Evolutionary conservation across 2,888 invertebrate genomes (phyloP).

Genomic region (Tolmerus cingulatus): DNA sequence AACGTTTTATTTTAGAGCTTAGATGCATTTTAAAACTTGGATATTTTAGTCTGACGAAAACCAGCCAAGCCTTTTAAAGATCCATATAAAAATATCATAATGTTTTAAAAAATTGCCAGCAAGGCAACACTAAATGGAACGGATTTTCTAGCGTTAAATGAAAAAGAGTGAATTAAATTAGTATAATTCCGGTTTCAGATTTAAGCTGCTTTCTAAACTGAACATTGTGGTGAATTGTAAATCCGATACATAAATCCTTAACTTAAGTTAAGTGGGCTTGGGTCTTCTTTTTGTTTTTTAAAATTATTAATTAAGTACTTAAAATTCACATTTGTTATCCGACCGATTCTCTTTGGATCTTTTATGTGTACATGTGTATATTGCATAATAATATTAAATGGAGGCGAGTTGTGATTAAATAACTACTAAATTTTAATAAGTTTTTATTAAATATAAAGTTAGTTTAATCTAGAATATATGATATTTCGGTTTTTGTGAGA

Average conservation of each 20-base stretch:
- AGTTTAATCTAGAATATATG: too few species aligned
- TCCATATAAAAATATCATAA: neutral
- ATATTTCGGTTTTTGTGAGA: too few species aligned
- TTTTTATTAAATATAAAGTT: too few species aligned
- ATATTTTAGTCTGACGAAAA: neutral
- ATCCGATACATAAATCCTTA: neutral
- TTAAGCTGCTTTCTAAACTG: neutral
- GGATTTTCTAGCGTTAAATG: neutral
- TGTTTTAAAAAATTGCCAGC: neutral
- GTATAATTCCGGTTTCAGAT: neutral
- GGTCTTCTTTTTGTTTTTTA: neutral
- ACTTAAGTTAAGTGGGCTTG: neutral
- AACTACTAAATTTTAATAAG: too few species aligned
- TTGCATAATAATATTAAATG: too few species aligned
- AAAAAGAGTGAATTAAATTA: neutral
- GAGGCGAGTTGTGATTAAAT: too few species aligned
- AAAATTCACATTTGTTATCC: too few species aligned
- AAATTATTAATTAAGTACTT: too few species aligned
- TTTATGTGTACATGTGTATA: too few species aligned
- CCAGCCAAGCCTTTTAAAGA: neutral
- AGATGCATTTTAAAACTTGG: neutral
- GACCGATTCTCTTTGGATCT: too few species aligned
- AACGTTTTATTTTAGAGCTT: neutral
- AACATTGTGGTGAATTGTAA: too few species aligned
- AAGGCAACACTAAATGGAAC: neutral